These are phyloP conservation scores for Sabatieria punctata DNA, from an alignment of 2,888 invertebrate species.

Conservation along the genomic window DNA sequence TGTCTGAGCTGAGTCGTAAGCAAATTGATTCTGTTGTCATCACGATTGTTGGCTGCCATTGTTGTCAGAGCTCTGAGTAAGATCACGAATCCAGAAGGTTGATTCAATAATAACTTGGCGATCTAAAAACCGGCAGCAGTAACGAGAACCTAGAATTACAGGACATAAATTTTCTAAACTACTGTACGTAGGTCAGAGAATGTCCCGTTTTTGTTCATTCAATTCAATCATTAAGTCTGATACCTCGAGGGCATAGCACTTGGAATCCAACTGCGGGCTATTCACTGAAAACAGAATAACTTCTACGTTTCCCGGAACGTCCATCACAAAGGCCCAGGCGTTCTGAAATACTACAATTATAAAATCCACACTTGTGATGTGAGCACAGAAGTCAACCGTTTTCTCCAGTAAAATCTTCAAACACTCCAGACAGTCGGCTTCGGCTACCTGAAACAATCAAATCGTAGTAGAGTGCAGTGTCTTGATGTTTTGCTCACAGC, in stretches of 20 bases:
- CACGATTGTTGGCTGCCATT: constrained; percentile 20
- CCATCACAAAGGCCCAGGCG: constrained; percentile 20
- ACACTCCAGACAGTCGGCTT: constrained; percentile 26
- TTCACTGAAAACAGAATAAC: constrained; percentile 22
- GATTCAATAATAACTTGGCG: constrained; percentile 19
- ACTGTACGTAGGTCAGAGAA: too few relatives aligned
- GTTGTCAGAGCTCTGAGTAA: constrained; percentile 21
- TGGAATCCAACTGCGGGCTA: constrained; percentile 26
- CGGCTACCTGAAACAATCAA: constrained; percentile 16
- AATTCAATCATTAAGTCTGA: neutral
- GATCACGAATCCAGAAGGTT: constrained; percentile 20
- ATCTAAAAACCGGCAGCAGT: too few relatives aligned
- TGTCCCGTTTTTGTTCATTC: neutral
- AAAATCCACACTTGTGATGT: neutral
- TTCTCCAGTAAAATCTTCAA: constrained; percentile 24
- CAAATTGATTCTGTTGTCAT: constrained; percentile 20
- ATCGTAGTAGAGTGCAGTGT: neutral
- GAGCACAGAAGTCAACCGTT: constrained; percentile 18
- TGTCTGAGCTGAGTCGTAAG: constrained; percentile 22
- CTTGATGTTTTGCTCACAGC: constrained; percentile 1
- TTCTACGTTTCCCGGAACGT: constrained; percentile 23
- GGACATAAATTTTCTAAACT: too few relatives aligned
- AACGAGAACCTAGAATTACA: too few relatives aligned
- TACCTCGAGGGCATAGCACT: constrained; percentile 27
- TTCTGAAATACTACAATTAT: neutral